Evolutionary conservation across 2,888 invertebrate genomes (phyloP), one percentile per base, ranked within the genome.

Genomic region (Tanypteryx hageni): DNA sequence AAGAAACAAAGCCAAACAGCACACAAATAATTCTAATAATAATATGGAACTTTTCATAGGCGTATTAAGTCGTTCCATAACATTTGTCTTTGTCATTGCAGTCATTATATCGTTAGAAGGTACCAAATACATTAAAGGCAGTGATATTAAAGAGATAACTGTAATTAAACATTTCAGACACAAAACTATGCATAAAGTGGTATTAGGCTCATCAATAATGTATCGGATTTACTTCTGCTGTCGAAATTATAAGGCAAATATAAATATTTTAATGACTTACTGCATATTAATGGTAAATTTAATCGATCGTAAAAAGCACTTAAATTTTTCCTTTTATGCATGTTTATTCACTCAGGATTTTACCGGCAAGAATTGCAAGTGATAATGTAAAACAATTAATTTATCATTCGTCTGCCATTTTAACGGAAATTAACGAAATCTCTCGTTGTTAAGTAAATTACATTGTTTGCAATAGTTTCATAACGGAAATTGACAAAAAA

Each of bases 1-100:
- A 14, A 83, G 83, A 57, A 83, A 83, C 44, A 83, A 22, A 14
- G 83, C 83, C 3, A 83, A 83, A 57, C 56, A 83, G 83, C 83
- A 83, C 57, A 57, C 56, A 18, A n/a, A 0, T 5, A 83, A 11
- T 57, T 83, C 83, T 10, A 83, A n/a, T 0, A 7, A 10, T 18
- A 83, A n/a, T 57, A 22, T 44, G 27, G 18, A 27, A 2, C 83
- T n/a, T 5, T 83, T 44, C 0, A 56, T 2, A 56, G 31, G 11
- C 0, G 18, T 9, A 83, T 83, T 56, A 16, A 83, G 27, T 11
- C 57, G 56, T 18, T 83, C 44, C 0, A 83, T 57, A 16, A 83
- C 18, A 83, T 57, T 56, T 11, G 56, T 57, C 56, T 83, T 83
- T 7, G 83, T 57, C 10, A 83, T 16, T 16, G 31, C 18, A 18